Base-by-base conservation (phyloP, 2,113 vertebrate species). In the Tetrax tetrax region DNA sequence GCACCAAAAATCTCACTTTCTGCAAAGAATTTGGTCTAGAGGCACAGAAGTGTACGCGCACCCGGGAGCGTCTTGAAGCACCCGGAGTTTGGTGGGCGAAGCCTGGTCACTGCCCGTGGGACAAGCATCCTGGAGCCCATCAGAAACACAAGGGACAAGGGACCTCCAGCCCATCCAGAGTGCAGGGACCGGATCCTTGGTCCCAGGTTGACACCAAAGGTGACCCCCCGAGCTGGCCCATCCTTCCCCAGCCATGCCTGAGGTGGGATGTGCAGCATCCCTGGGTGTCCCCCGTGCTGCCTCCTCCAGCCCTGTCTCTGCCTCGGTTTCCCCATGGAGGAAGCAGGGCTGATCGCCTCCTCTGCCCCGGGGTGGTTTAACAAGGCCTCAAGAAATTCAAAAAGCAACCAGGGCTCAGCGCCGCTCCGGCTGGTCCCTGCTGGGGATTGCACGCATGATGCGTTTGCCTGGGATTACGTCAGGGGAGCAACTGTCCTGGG, bases 31-130 rank as follows among this genome's bases (percentile, higher is more conserved):
- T 75, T 5, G 16, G 19, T 50, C 51, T 63, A 7, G 38, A 87
- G 60, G 31, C 48, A 5, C 0, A 0, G 41, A 13, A 29, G 7
- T 12, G 54, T 21, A 47, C 56, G n/a, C 1, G 21, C 21, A 22
- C 10, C 28, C 14, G 53, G 65, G 35, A 82, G 19, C 38, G 6
- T 15, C 35, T 37, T 10, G 51, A 31, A 59, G 41, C 14, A 18
- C 15, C n/a, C 21, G 72, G 72, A 54, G 56, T 8, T 38, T 4
- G 47, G 78, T 33, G 69, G 83, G 51, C 1, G 11, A 90, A 65
- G 33, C 10, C 11, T 18, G 16, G 11, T 90, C 0, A 0, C 13
- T 48, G n/a, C 41, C 24, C 5, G 0, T 4, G 21, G 81, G 28
- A 68, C n/a, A 33, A 19, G 37, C 22, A 9, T 10, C 65, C 23